Base-by-base conservation (phyloP, 2,113 vertebrate species). In the Psittacara wagleri region DNA sequence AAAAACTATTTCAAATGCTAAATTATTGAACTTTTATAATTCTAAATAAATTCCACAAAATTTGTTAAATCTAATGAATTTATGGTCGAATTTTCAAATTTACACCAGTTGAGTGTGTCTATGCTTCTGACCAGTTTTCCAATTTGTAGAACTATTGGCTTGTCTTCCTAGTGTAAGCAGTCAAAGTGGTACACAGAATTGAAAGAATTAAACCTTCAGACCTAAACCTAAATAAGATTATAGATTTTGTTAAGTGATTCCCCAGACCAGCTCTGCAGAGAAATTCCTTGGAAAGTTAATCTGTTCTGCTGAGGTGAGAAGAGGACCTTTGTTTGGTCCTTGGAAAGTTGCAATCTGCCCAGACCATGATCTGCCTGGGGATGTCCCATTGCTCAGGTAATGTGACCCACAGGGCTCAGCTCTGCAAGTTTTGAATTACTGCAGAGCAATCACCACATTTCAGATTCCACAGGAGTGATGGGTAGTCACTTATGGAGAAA, bases 161-260 rank as follows among this genome's bases (percentile, higher is more conserved):
- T 57, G 20, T 54, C 31, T 84, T 95, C 73, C 70, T 62, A 49
- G 49, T 35, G 22, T 48, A 82, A 77, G 67, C 67, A 35, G 55
- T 66, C 51, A 37, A 70, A 70, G 81, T n/a, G 33, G 69, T 66
- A 29, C 77, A 83, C 24, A 48, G 51, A 91, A 55, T 35, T 79
- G 43, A 51, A 86, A 72, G 67, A 80, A 51, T 82, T 51, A 85
- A 85, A 81, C 83, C 63, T 86, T 93, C 75, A 91, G 54, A 83
- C 89, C 64, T 80, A 95, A 92, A 52, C 31, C 67, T 88, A 29
- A 92, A 91, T 35, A 77, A 96, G 68, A 72, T 94, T 85, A 93
- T 72, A 90, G 84, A 57, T 95, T 96, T 96, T 95, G 61, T 87
- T 77, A 92, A 96, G 66, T 88, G 72, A 19, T 74, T 94, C 96